These are phyloP conservation scores for Macrostomum cliftonense DNA, from an alignment of 2,888 invertebrate genomes.

Conservation along the genomic window DNA sequence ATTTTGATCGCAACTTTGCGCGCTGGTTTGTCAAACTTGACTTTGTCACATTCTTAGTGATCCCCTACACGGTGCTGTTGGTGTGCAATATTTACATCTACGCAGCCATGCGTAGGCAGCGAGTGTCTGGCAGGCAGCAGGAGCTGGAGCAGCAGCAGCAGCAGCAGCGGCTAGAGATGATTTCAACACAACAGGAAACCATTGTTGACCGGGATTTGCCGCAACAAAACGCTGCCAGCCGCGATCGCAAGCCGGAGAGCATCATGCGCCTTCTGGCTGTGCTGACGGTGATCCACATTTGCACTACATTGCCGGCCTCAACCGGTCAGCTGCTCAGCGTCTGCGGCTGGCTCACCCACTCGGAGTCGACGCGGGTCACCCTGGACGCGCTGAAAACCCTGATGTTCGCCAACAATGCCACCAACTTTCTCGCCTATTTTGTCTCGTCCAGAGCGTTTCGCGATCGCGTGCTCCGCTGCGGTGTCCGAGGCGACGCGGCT, in stretches of 20 bases:
- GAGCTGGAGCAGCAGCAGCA: neutral
- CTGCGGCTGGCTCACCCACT: neutral
- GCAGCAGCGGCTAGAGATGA: neutral
- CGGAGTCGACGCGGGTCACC: neutral
- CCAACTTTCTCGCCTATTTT: constrained; percentile 10
- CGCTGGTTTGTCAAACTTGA: constrained; percentile 8
- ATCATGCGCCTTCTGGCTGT: constrained; percentile 10
- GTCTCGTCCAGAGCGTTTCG: constrained; percentile 10
- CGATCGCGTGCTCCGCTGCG: neutral
- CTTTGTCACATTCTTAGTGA: constrained; percentile 8
- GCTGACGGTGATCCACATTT: constrained; percentile 10
- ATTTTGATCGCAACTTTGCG: too few species aligned
- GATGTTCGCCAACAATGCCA: constrained; percentile 12
- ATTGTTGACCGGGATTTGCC: too few species aligned
- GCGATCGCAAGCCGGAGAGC: constrained; percentile 10
- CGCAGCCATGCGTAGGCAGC: constrained; percentile 1
- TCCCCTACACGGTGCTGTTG: constrained; percentile 10
- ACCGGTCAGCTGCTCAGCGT: too few species aligned
- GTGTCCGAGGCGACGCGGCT: too few species aligned
- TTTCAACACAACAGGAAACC: too few species aligned
- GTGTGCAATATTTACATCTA: constrained; percentile 12
- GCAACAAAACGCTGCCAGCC: too few species aligned
- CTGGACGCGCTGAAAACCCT: constrained; percentile 3
- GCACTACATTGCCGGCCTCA: constrained; percentile 7
- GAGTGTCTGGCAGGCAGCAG: neutral